These are phyloP conservation scores for Porites lobata DNA, from an alignment of 92 coral and sea anemone genomes.

Conservation along the genomic window DNA sequence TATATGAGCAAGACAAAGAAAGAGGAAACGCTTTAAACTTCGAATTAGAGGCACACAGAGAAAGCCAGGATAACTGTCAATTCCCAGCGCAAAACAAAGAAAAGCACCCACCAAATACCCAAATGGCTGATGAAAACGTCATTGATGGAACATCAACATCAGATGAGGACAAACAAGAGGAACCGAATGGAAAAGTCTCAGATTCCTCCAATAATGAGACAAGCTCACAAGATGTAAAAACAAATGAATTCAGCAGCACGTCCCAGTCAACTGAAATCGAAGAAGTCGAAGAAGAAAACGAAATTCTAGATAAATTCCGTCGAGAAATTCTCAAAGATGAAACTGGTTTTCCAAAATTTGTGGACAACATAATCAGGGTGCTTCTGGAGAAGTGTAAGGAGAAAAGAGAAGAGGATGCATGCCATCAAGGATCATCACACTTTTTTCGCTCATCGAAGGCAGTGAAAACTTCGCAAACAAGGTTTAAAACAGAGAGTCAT, in stretches of 20 bases:
- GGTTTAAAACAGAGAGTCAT: not conserved
- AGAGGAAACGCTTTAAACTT: not conserved
- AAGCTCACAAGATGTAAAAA: not conserved
- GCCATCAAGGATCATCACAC: not conserved
- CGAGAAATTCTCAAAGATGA: slow-evolving; percentile 62
- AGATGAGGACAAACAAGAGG: not conserved
- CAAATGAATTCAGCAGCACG: not conserved
- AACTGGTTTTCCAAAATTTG: slow-evolving; percentile 64
- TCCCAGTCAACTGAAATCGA: not conserved
- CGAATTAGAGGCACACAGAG: not conserved
- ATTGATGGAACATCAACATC: not conserved
- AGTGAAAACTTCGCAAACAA: not conserved
- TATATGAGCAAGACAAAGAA: not conserved
- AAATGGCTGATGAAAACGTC: too few relatives aligned
- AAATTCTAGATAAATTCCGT: slow-evolving; percentile 7
- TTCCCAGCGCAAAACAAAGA: not conserved
- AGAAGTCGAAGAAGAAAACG: not conserved
- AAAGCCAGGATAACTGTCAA: not conserved
- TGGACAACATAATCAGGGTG: slow-evolving; percentile 66
- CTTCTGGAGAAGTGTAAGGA: slow-evolving; percentile 33
- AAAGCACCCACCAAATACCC: not conserved
- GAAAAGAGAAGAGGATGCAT: slow-evolving; percentile 16
- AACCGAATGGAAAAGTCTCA: not conserved
- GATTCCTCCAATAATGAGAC: not conserved
- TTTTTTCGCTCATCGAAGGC: slow-evolving; percentile 56